Conservation (phyloP, 2,888 invertebrate genomes). For the Anthophora plumipes region DNA sequence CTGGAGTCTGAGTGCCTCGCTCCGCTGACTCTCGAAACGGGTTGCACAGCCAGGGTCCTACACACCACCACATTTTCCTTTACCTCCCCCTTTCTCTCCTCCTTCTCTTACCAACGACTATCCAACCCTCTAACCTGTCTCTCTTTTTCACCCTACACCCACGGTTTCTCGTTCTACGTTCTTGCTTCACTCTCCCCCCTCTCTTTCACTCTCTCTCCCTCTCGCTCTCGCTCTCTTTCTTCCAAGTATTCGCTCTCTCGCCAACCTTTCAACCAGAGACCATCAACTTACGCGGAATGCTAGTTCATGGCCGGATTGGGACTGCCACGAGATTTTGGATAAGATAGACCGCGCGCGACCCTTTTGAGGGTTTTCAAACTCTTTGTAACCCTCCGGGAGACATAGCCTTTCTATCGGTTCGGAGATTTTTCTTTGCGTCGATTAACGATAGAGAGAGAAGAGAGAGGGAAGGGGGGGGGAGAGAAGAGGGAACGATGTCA, state of each 20-base stretch:
- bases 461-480: no score
- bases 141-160: constrained; percentile 11
- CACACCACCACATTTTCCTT: constrained; percentile 66
- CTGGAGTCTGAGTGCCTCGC: constrained; percentile 83
- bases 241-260: constrained; percentile 56
- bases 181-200: constrained; percentile 37
- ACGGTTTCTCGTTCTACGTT: constrained; percentile 48
- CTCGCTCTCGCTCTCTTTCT: constrained; percentile 1
- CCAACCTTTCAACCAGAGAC: constrained; percentile 70
- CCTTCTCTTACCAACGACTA: constrained; percentile 13
- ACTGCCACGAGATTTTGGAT: constrained; percentile 69
- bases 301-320: constrained; percentile 67
- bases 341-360: constrained; percentile 59
- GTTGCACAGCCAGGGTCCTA: constrained; percentile 74
- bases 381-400: background rate
- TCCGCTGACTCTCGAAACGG: constrained; percentile 82
- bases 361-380: constrained; percentile 46
- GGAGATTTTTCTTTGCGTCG: constrained; percentile 32
- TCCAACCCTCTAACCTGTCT: constrained; percentile 11
- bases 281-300: constrained; percentile 70
- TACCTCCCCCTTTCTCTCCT: constrained; percentile 29
- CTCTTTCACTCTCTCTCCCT: constrained; percentile 58
- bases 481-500: background rate
- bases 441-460: constrained; percentile 25
- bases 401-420: constrained; percentile 24